These are phyloP conservation scores for Drosophila jambulina DNA, from an alignment of 1,140 invertebrate genomes.

Conservation along the genomic window DNA sequence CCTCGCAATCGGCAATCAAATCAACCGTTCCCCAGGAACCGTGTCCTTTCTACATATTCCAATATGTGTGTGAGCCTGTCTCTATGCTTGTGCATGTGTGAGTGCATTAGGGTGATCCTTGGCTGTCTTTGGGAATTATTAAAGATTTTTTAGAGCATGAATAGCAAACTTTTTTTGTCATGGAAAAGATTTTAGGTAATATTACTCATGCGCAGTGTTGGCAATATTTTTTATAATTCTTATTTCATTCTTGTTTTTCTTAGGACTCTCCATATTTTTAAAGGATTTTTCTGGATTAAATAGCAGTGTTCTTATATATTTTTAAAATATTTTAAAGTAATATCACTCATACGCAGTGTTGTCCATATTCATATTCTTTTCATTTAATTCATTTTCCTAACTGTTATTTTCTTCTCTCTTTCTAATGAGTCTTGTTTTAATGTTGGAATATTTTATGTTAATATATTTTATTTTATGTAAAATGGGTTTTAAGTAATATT, in stretches of 20 bases:
- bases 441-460: neutral
- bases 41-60: constrained; percentile 32
- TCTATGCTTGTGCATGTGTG: constrained; percentile 15
- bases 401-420: too few species aligned
- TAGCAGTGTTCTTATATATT: too few species aligned
- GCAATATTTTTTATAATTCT: too few species aligned
- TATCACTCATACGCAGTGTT: neutral
- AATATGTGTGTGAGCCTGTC: constrained; percentile 17
- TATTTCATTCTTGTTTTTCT: too few species aligned
- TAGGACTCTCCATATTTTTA: too few species aligned
- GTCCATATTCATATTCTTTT: accelerated
- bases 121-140: neutral
- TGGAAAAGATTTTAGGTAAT: neutral
- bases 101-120: constrained; percentile 3
- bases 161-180: neutral
- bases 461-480: neutral
- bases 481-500: neutral
- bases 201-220: neutral
- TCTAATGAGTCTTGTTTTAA: neutral
- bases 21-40: constrained; percentile 74
- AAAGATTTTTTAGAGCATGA: neutral
- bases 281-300: too few species aligned
- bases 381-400: neutral
- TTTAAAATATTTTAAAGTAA: neutral
- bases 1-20: constrained; percentile 71